Percentiles rank a stretch among this genome's conserved stretches.
Evolutionary conservation across 2,113 vertebrate species (phyloP).

Genomic region (Neotragus pygmaeus): DNA sequence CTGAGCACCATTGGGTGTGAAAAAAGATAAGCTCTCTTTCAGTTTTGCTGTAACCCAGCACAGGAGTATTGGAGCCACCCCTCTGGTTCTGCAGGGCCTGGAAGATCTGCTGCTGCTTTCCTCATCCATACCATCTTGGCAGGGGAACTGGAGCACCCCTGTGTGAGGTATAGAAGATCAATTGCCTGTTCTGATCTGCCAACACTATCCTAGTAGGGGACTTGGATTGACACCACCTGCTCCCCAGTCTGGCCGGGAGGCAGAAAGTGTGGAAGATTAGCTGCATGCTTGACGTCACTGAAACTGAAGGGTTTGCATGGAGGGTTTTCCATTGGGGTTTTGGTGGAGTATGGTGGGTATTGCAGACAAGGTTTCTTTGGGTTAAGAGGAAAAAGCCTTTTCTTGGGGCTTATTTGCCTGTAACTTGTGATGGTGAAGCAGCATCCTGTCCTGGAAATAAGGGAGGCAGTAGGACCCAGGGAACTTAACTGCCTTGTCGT

Average conservation of each 20-base stretch:
- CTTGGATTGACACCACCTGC: background rate
- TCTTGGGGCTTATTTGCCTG: background rate
- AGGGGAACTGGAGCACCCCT: background rate
- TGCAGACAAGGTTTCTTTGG: slow-evolving; percentile 7
- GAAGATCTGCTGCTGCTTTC: background rate
- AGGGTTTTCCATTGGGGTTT: background rate
- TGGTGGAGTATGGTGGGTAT: background rate
- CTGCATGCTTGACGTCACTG: background rate
- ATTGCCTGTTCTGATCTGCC: background rate
- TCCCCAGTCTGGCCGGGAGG: background rate
- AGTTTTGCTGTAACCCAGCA: background rate
- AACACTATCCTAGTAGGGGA: background rate
- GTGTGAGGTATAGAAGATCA: background rate
- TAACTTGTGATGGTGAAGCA: background rate
- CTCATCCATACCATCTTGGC: background rate
- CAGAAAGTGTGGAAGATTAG: background rate
- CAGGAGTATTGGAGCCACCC: background rate
- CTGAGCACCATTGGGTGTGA: background rate
- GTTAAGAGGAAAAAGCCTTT: background rate
- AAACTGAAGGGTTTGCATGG: background rate
- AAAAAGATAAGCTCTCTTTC: background rate
- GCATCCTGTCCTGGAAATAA: background rate
- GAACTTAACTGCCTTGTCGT: background rate
- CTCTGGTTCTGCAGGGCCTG: background rate
- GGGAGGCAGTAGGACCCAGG: background rate